These are phyloP conservation scores for Chaetodon trifascialis DNA, from an alignment of 2,113 vertebrate genomes.

Conservation along the genomic window DNA sequence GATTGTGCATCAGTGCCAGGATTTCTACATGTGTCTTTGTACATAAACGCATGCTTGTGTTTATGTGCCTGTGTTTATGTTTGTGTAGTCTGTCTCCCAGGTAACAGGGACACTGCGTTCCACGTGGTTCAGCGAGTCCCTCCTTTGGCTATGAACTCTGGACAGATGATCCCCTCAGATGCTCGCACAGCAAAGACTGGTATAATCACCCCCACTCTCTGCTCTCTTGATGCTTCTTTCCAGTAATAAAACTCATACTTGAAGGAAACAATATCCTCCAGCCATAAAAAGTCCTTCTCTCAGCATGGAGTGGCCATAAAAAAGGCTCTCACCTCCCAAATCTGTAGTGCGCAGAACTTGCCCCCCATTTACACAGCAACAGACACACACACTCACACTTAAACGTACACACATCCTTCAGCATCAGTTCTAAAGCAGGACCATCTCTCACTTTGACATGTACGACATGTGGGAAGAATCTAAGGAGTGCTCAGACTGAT, in stretches of 20 bases:
- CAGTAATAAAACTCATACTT: slow-evolving; percentile 81
- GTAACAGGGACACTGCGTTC: slow-evolving; percentile 66
- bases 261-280: slow-evolving; percentile 80
- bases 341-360: slow-evolving; percentile 54
- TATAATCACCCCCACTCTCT: slow-evolving; percentile 69
- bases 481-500: slow-evolving; percentile 47
- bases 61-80: slow-evolving; percentile 53
- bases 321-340: slow-evolving; percentile 72
- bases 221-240: slow-evolving; percentile 69
- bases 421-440: slow-evolving; percentile 63
- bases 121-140: slow-evolving; percentile 66
- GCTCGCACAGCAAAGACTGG: slow-evolving; percentile 69
- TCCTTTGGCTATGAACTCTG: slow-evolving; percentile 72
- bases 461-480: slow-evolving; percentile 71
- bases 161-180: slow-evolving; percentile 78
- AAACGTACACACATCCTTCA: slow-evolving; percentile 47
- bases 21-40: slow-evolving; percentile 35
- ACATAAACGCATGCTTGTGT: slow-evolving; percentile 34
- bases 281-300: slow-evolving; percentile 76
- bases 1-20: slow-evolving; percentile 38
- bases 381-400: slow-evolving; percentile 43
- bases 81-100: slow-evolving; percentile 63
- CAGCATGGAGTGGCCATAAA: slow-evolving; percentile 75
- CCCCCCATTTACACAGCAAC: slow-evolving; percentile 58
- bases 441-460: slow-evolving; percentile 73